These are phyloP conservation scores for Saturnia pavonia DNA, from an alignment of 2,888 invertebrate genomes.

Conservation along the genomic window DNA sequence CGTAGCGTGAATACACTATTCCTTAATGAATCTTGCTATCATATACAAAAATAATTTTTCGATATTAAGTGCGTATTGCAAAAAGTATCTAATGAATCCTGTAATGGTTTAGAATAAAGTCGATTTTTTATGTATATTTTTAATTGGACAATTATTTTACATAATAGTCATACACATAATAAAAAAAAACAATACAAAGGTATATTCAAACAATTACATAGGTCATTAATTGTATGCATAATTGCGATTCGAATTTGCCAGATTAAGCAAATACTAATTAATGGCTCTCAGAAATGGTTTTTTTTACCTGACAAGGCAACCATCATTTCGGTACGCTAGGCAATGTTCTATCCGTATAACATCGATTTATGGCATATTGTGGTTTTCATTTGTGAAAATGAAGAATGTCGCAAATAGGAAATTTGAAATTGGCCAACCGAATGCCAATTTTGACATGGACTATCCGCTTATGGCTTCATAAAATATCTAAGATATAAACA, in stretches of 20 bases:
- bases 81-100: too few species aligned
- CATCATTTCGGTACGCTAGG: background rate
- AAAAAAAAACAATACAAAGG: background rate
- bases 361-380: constrained; percentile 28
- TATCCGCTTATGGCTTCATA: background rate
- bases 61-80: too few species aligned
- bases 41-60: too few species aligned
- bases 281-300: constrained; percentile 27
- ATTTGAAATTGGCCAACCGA: background rate
- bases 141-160: too few species aligned
- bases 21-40: too few species aligned
- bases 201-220: constrained; percentile 25
- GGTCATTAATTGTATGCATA: constrained; percentile 32
- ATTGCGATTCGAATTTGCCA: constrained; percentile 33
- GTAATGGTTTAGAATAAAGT: too few species aligned
- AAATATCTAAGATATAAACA: background rate
- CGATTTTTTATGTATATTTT: too few species aligned
- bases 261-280: constrained; percentile 31
- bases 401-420: background rate
- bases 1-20: too few species aligned
- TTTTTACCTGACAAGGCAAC: background rate
- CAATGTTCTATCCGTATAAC: constrained; percentile 8
- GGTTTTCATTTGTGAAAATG: too few species aligned
- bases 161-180: too few species aligned
- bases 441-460: too few species aligned